phyloP scores from a whole-genome alignment of 2,888 invertebrate species.

The Tolmerus cingulatus region DNA sequence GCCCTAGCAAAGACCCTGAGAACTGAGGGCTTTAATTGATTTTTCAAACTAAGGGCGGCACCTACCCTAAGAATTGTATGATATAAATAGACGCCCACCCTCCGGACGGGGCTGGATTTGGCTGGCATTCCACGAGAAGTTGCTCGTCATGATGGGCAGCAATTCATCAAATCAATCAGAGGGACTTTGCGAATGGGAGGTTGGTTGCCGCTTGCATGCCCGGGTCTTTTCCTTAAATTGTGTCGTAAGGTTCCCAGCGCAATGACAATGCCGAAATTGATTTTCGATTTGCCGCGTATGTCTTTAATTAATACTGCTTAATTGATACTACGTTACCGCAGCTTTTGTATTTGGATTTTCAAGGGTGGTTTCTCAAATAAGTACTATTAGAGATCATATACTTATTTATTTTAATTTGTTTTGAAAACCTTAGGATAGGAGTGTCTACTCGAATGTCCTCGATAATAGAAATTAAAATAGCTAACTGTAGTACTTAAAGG shows the following conservation, averaged over 20 bases:
- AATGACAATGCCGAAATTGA: neutral
- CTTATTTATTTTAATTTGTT: too few relatives aligned
- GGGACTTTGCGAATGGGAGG: neutral
- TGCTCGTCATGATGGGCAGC: neutral
- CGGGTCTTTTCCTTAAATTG: neutral
- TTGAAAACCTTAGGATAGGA: too few relatives aligned
- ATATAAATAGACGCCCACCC: neutral
- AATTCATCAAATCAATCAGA: neutral
- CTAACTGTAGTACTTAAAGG: too few relatives aligned
- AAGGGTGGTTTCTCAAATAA: too few relatives aligned
- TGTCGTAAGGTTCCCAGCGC: neutral
- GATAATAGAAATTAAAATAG: too few relatives aligned
- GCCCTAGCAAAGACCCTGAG: neutral
- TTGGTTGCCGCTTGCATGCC: neutral
- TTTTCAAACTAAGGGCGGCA: neutral
- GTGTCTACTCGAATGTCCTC: too few relatives aligned
- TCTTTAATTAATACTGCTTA: neutral
- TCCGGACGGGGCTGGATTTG: neutral
- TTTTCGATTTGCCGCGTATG: neutral
- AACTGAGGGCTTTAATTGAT: neutral
- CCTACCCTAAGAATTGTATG: neutral
- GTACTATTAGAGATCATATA: too few relatives aligned
- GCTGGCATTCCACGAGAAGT: neutral
- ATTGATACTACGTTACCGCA: neutral
- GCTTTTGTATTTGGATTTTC: too few relatives aligned